Evolutionary conservation across 2,888 invertebrate species (phyloP), one percentile per base, ranked within the genome.

Genomic region (Oxytorus armatus): DNA sequence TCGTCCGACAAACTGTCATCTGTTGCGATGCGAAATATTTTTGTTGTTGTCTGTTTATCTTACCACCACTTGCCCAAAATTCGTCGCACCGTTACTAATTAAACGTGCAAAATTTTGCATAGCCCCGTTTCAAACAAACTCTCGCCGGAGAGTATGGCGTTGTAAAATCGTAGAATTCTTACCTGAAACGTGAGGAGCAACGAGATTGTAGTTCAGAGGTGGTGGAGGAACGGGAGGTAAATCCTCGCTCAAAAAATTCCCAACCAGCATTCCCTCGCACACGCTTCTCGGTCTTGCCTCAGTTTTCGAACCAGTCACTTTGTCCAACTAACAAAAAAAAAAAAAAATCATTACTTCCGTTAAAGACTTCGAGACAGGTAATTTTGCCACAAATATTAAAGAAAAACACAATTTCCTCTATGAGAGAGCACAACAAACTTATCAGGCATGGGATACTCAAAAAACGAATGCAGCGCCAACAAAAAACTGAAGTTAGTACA

Each of bases 201-300:
- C 73, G 61, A 87, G 90, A 14, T 91, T 90, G 84, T 95, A 95
- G 90, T 95, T 94, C 77, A 93, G 88, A 74, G 95, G 95, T 84
- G 95, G 92, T 70, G 95, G 95, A 81, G 95, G 95, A 83, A 95
- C 93, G 77, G 95, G 95, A 61, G 95, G 96, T 90, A 94, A 94
- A 92, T 91, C 93, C 92, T 93, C 95, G 33, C 83, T 86, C 29
- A 88, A 75, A 77, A 89, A 90, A 77, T 88, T 89, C 74, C 89
- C 87, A 21, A 88, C 85, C 33, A 92, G 77, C 88, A 92, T 91
- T 76, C 89, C 89, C 73, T 92, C 91, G 75, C 89, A 90, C 55
- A 90, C 88, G 81, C 91, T 91, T 83, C 90, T 90, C 42, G 92
- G 91, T 77, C 91, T 87, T 39, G 85, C 69, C 25, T 89, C 88